Evolutionary conservation across 1,140 invertebrate species (phyloP).

Genomic region (Anastatus disparis): DNA sequence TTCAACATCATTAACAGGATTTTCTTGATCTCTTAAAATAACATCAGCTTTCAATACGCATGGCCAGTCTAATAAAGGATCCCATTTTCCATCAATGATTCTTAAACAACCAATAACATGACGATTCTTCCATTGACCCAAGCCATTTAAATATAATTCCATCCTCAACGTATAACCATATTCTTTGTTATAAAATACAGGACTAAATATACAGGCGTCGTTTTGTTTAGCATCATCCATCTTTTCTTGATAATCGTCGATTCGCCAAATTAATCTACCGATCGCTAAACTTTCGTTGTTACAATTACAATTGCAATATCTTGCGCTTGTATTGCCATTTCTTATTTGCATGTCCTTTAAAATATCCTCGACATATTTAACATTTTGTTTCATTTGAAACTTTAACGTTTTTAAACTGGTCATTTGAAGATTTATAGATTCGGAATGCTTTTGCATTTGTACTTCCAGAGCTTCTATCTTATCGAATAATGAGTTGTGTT

Average conservation of each 20-base stretch:
- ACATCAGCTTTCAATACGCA: constrained; percentile 73
- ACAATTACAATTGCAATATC: not conserved
- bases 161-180: constrained; percentile 78
- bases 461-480: constrained; percentile 43
- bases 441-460: constrained; percentile 32
- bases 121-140: constrained; percentile 78
- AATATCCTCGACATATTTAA: constrained; percentile 50
- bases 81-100: constrained; percentile 75
- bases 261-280: constrained; percentile 76
- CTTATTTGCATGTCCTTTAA: constrained; percentile 22
- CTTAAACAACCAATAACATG: constrained; percentile 75
- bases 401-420: constrained; percentile 46
- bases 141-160: constrained; percentile 75
- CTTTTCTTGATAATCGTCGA: constrained; percentile 73
- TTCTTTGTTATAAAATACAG: constrained; percentile 74
- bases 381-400: constrained; percentile 49
- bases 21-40: constrained; percentile 72
- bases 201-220: constrained; percentile 71
- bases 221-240: constrained; percentile 73
- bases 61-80: constrained; percentile 76
- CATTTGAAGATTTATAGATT: constrained; percentile 29
- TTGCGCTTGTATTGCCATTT: not conserved
- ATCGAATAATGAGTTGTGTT: constrained; percentile 41
- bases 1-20: constrained; percentile 61
- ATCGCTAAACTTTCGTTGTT: constrained; percentile 7